A percentile compares a stretch with the other conserved stretches of the same genome.
Conservation (phyloP, 1,140 invertebrate genomes). For the Antheraea pernyi region DNA sequence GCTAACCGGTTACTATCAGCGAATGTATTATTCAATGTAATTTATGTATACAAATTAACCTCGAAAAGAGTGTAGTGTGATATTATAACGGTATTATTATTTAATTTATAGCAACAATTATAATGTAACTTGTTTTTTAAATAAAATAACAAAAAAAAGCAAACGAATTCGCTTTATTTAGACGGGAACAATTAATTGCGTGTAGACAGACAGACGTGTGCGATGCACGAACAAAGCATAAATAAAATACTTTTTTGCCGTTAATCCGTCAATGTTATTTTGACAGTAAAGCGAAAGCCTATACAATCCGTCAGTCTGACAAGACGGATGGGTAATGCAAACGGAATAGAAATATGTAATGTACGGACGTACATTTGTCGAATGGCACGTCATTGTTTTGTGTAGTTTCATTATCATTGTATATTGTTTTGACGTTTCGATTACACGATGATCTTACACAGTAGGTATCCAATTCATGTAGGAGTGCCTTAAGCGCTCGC, state of each 20-base stretch:
- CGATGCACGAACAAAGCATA: neutral
- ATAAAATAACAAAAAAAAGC: neutral
- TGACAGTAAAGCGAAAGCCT: slow-evolving; percentile 11
- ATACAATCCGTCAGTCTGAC: slow-evolving; percentile 8
- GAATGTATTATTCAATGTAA: too few relatives aligned
- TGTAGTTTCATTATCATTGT: neutral
- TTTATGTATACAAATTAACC: too few relatives aligned
- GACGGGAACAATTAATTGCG: neutral
- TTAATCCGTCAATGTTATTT: slow-evolving; percentile 11
- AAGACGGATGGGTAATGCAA: neutral
- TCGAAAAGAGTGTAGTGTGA: too few relatives aligned
- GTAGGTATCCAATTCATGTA: too few relatives aligned
- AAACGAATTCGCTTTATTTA: neutral
- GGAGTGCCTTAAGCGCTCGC: too few relatives aligned
- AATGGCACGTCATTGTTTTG: neutral
- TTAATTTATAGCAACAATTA: too few relatives aligned
- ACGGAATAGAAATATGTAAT: neutral
- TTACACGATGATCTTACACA: too few relatives aligned
- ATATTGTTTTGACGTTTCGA: neutral
- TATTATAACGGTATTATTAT: too few relatives aligned
- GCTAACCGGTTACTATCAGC: too few relatives aligned
- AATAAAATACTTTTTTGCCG: slow-evolving; percentile 1
- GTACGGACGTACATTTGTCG: neutral
- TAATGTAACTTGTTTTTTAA: slow-evolving; percentile 5
- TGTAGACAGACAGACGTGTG: neutral